Evolutionary conservation across 2,888 invertebrate genomes (phyloP).

Genomic region (Drosophila paracracens): DNA sequence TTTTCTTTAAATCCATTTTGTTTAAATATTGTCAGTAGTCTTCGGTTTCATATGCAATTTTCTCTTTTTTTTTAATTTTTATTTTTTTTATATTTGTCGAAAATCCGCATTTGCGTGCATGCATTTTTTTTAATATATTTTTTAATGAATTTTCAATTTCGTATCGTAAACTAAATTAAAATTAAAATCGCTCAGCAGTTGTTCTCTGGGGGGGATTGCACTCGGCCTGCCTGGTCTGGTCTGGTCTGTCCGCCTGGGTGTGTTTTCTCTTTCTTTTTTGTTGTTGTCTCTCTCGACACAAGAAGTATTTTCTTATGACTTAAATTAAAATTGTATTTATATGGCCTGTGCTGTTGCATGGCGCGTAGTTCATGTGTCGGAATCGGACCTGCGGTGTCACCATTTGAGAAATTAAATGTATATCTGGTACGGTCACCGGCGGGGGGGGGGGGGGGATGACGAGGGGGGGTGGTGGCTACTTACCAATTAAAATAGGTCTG

Average conservation of each 20-base stretch:
- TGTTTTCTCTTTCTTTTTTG: neutral
- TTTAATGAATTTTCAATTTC: slow-evolving; percentile 54
- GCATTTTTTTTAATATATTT: neutral
- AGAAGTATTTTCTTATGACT: slow-evolving; percentile 77
- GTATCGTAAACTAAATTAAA: slow-evolving; percentile 71
- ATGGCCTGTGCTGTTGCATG: slow-evolving; percentile 43
- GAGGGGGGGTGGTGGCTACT: slow-evolving; percentile 42
- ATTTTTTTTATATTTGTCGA: slow-evolving; percentile 26
- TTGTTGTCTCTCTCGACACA: slow-evolving; percentile 29
- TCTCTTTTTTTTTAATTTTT: slow-evolving; percentile 18
- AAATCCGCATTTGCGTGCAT: slow-evolving; percentile 45
- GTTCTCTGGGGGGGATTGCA: slow-evolving; percentile 11
- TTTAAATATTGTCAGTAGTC: slow-evolving; percentile 79
- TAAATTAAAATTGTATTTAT: slow-evolving; percentile 79
- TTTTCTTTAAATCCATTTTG: slow-evolving; percentile 55
- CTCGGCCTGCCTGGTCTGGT: slow-evolving; percentile 1
- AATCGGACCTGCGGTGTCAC: slow-evolving; percentile 69
- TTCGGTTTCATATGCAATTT: slow-evolving; percentile 67
- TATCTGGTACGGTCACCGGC: slow-evolving; percentile 28
- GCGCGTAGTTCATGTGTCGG: slow-evolving; percentile 79
- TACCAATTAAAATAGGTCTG: slow-evolving; percentile 88
- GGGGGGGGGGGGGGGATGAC: neutral
- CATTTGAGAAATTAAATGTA: slow-evolving; percentile 40
- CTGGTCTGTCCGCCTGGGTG: slow-evolving; percentile 22
- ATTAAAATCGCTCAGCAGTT: slow-evolving; percentile 65